These are phyloP conservation scores for Aramus guarauna DNA, from an alignment of 2,113 vertebrate genomes.

Conservation along the genomic window DNA sequence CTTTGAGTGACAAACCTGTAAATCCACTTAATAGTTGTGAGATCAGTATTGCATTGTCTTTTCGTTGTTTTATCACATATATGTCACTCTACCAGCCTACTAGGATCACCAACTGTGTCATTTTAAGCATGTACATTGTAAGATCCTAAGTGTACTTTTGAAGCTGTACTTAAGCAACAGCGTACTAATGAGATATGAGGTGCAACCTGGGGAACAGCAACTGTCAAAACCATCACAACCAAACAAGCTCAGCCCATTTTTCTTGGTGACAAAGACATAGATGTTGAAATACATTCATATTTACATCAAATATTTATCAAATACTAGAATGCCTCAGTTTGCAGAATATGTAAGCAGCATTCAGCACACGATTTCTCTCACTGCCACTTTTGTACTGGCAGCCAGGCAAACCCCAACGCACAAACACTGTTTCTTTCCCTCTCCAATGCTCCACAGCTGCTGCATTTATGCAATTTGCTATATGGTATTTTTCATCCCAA, in stretches of 20 bases:
- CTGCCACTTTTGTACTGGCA: background rate
- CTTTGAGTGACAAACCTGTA: background rate
- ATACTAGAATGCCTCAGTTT: background rate
- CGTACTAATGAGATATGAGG: background rate
- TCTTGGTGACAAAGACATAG: background rate
- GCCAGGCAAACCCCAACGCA: background rate
- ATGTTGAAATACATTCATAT: background rate
- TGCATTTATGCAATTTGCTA: background rate
- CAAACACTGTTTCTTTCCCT: background rate
- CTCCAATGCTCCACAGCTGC: background rate
- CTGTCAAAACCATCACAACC: background rate
- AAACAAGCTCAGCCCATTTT: background rate
- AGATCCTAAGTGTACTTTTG: background rate
- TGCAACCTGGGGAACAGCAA: background rate
- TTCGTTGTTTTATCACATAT: background rate
- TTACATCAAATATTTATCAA: background rate
- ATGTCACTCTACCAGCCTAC: background rate
- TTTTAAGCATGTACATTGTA: background rate
- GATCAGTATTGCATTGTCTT: background rate
- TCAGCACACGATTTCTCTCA: background rate
- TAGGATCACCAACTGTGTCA: background rate
- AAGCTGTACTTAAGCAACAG: background rate
- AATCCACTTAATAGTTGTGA: background rate
- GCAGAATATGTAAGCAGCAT: background rate
- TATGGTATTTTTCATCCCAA: background rate